Evolutionary conservation across 2,888 invertebrate species (phyloP), one percentile per base, ranked within the genome.

Genomic region (Dolichomitus sp.): DNA sequence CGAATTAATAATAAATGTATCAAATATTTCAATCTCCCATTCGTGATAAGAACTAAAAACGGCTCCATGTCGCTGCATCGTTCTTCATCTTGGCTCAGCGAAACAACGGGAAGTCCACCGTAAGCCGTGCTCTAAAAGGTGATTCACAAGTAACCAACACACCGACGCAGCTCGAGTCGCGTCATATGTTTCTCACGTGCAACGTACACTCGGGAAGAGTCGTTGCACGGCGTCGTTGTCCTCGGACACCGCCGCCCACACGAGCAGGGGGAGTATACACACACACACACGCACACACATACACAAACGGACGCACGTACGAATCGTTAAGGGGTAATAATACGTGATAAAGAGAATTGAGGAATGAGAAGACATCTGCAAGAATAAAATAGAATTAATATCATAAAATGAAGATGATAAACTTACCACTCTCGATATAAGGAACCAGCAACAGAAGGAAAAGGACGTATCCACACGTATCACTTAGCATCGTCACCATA

Each of bases 391-490:
- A n/a, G 12, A 2, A 23, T 19, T 3, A 63, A 63, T 37, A 14
- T 42, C 37, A 12, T 37, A 33, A 54, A 69, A 84, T 83, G 65
- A 77, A 73, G 81, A 77, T 4, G 17, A 7, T 11, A 9, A 40
- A 95, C 96, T 96, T 92, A 96, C 96, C 96, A 94, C 96, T 96
- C 94, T 96, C 96, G 93, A 96, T 96, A 94, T 95, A 95, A 90
- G 96, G 96, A 92, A 96, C 95, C 92, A 96, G 95, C 92, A 96
- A 95, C 92, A 96, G 95, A 94, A 96, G 94, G 94, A 96, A 96
- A 92, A 95, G 94, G 94, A 95, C 95, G 94, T 96, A 96, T 93
- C 94, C 93, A 91, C 92, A 93, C 91, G 90, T 93, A 89, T 92
- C 93, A 91, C 92, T 92, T 89, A 91, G 89, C 93, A 93, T 93